A percentile compares a stretch with the other conserved stretches of the same genome.
Evolutionary conservation across 2,888 invertebrate genomes (phyloP).

Genomic region (Scaptomyza flava): DNA sequence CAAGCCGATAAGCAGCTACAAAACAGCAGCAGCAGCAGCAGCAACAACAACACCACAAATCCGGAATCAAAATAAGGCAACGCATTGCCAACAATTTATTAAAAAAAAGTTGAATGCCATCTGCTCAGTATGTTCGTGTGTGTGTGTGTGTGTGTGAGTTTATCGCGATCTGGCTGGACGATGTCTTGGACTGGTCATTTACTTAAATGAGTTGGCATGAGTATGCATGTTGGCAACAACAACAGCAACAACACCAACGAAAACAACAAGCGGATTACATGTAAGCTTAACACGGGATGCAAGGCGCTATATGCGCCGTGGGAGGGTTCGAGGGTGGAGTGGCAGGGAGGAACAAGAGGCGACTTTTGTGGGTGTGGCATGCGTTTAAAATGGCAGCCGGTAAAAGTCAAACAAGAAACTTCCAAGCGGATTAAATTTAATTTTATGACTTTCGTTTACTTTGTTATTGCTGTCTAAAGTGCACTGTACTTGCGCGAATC

Average conservation of each 20-base stretch:
- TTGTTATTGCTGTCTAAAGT: slow-evolving; percentile 42
- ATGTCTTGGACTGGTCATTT: slow-evolving; percentile 73
- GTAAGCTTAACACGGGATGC: slow-evolving; percentile 34
- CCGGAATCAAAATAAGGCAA: slow-evolving; percentile 35
- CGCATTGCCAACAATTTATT: slow-evolving; percentile 61
- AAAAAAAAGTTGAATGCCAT: slow-evolving; percentile 73
- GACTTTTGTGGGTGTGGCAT: slow-evolving; percentile 56
- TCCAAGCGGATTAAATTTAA: slow-evolving; percentile 75
- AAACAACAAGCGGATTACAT: slow-evolving; percentile 60
- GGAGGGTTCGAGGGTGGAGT: background rate
- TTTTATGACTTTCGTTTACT: slow-evolving; percentile 67
- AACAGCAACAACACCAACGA: background rate
- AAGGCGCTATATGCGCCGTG: slow-evolving; percentile 9
- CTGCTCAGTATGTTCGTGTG: slow-evolving; percentile 17
- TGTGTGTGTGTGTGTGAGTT: slow-evolving; percentile 28
- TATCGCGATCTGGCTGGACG: slow-evolving; percentile 64
- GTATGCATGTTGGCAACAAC: slow-evolving; percentile 47
- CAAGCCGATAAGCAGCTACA: slow-evolving; percentile 72
- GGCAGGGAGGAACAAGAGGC: background rate
- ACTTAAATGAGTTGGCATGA: slow-evolving; percentile 76
- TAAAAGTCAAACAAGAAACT: slow-evolving; percentile 43
- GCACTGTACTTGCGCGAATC: slow-evolving; percentile 56
- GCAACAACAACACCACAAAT: slow-evolving; percentile 19
- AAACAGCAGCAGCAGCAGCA: slow-evolving; percentile 36
- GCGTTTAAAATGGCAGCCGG: slow-evolving; percentile 35